Evolutionary conservation across 2,888 invertebrate species (phyloP), one percentile per base, ranked within the genome.

Genomic region (Pollenia griseotomentosa): DNA sequence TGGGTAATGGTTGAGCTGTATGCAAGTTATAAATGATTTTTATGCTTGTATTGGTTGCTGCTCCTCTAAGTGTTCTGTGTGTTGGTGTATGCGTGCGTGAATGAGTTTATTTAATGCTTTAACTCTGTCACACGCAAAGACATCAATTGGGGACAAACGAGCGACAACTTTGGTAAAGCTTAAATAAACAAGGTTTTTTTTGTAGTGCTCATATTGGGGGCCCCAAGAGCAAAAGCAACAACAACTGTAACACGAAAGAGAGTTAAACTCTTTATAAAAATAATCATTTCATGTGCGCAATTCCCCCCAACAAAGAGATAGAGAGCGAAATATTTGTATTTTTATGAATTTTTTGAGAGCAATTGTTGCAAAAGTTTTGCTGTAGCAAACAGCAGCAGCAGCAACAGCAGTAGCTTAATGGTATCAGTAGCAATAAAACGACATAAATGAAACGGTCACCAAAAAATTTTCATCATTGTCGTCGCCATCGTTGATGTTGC

Each of bases 51-150:
- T 65, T 63, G 16, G 46, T 80, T 80, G n/a, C 14, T 46, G 51
- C 55, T 59, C 40, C 33, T 23, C 11, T 10, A 14, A 23, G 23
- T 42, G 42, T 6, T 9, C 7, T 57, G 42, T 42, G 2, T 59
- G 19, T 46, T n/a, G 46, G 16, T 48, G 10, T n/a, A 16, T 51
- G 42, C 19, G 1, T 78, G 12, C 9, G 33, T 44, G 63, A 14
- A 53, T 78, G 61, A 44, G 23, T 65, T 65, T 51, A 66, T 61
- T 86, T 79, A 86, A 83, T 86, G 83, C 70, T 90, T 90, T 86
- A 90, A 89, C 92, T 92, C 91, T 91, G 91, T 91, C 92, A 90
- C 92, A 91, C 88, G 85, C 89, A 90, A 88, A 90, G 90, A 80
- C 89, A 88, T 88, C 87, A 84, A 77, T 87, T 88, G 88, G 81